These are phyloP conservation scores for Tiliacea citrago DNA, from an alignment of 2,888 invertebrate genomes.

Conservation along the genomic window DNA sequence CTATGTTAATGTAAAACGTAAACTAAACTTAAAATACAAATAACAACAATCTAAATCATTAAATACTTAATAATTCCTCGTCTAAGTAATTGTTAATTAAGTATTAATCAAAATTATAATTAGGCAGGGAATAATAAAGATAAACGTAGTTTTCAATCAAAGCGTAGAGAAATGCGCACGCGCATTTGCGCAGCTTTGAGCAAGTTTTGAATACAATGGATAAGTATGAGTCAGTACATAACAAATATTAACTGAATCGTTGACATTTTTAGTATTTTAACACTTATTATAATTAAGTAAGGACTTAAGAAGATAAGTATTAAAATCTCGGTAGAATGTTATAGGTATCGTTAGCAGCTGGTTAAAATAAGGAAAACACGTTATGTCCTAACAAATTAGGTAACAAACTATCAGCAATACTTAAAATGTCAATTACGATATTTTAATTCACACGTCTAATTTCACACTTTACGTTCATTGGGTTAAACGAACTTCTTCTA, in stretches of 20 bases:
- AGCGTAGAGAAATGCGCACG: constrained; percentile 38
- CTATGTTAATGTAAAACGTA: neutral
- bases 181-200: constrained; percentile 24
- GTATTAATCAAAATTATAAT: neutral
- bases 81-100: neutral
- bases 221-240: constrained; percentile 1
- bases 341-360: neutral
- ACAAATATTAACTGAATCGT: constrained; percentile 1
- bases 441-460: constrained; percentile 14
- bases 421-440: constrained; percentile 30
- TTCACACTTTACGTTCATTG: constrained; percentile 27
- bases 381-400: constrained; percentile 9
- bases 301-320: neutral
- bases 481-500: constrained; percentile 56
- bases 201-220: constrained; percentile 18
- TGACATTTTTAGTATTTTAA: neutral
- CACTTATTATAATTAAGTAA: too few relatives aligned
- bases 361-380: constrained; percentile 2
- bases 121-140: neutral
- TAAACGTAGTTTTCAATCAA: neutral
- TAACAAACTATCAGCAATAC: constrained; percentile 9
- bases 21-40: neutral
- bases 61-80: too few relatives aligned
- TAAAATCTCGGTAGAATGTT: neutral
- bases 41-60: too few relatives aligned